Evolutionary conservation across 2,113 vertebrate genomes (phyloP), one percentile per base, ranked within the genome.

Genomic region (Heterochromis multidens): DNA sequence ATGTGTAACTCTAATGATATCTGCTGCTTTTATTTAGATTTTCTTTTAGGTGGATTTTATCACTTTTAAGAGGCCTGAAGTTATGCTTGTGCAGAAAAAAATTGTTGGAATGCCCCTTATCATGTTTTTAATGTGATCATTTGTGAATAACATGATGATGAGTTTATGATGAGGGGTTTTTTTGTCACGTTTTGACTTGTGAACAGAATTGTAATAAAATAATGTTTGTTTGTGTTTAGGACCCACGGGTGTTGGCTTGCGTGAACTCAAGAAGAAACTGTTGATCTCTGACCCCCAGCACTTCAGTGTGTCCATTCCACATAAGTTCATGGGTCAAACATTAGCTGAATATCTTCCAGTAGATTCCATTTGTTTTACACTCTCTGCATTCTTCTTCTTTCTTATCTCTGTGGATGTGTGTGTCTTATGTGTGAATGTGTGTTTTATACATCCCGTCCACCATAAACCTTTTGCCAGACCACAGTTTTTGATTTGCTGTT

Each of bases 221-320:
- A 10, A 46, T 65, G 17, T 87, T 54, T 87, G 52, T 93, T 58
- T 93, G 57, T 95, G 91, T 85, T n/a, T 90, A 99, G 98, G 98
- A 92, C 98, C 98, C 19, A 95, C 97, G 0, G 97, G 97, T 59
- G 97, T 99, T 4, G 98, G 98, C 67, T 81, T 98, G 87, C 99
- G 98, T 81, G 98, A 98, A 88, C 94, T 99, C 11, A 99, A 99
- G 92, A 95, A 97, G 93, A 99, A 97, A 87, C 93, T 99, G 93
- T 91, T 99, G 82, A 97, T 99, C 95, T 97, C 97, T 7, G 96
- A 99, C 89, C 96, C 97, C 0, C 97, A 99, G 81, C 98, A 99
- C 93, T 98, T 98, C 2, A 96, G 97, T 21, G 96, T 99, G 52
- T 98, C 95, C 2, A 96, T 99, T 87, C 97, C 98, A 91, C 97